These are phyloP conservation scores for Bhutanitis thaidina DNA, from an alignment of 2,888 invertebrate species.

Conservation along the genomic window DNA sequence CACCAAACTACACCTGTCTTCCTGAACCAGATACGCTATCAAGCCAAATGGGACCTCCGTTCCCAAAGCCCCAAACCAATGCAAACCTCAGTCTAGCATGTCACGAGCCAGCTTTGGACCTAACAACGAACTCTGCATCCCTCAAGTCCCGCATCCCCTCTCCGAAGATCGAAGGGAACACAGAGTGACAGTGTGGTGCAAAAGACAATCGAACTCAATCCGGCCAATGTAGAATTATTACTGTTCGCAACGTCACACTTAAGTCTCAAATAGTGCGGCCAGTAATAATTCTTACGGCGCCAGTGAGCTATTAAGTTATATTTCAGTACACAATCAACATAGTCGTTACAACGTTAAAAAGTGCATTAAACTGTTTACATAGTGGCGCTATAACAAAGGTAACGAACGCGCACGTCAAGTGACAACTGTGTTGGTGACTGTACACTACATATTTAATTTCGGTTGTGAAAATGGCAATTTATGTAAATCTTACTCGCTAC, in stretches of 20 bases:
- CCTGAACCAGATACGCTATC: slow-evolving; percentile 26
- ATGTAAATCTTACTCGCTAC: slow-evolving; percentile 68
- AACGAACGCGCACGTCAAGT: slow-evolving; percentile 7
- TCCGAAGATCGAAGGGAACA: slow-evolving; percentile 41
- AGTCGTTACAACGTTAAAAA: slow-evolving; percentile 11
- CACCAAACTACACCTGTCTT: slow-evolving; percentile 39
- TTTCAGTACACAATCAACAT: slow-evolving; percentile 27
- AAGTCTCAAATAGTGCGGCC: slow-evolving; percentile 28
- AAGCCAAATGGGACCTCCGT: slow-evolving; percentile 30
- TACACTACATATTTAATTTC: slow-evolving; percentile 76
- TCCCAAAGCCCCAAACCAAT: slow-evolving; percentile 29
- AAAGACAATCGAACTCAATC: slow-evolving; percentile 49
- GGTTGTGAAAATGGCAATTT: slow-evolving; percentile 80
- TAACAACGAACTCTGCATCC: slow-evolving; percentile 47
- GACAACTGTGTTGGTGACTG: slow-evolving; percentile 28
- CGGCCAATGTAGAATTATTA: slow-evolving; percentile 47
- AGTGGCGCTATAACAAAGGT: neutral
- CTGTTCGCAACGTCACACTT: slow-evolving; percentile 33
- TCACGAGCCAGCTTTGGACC: slow-evolving; percentile 59
- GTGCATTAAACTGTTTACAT: neutral
- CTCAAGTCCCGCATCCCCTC: slow-evolving; percentile 38
- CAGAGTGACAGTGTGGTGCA: slow-evolving; percentile 72
- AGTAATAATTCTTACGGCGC: slow-evolving; percentile 49
- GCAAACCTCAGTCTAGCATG: slow-evolving; percentile 23
- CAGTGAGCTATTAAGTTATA: slow-evolving; percentile 65